phyloP scores from a whole-genome alignment of 2,797 vertebrate genomes.

The Cyclura pinguis region DNA sequence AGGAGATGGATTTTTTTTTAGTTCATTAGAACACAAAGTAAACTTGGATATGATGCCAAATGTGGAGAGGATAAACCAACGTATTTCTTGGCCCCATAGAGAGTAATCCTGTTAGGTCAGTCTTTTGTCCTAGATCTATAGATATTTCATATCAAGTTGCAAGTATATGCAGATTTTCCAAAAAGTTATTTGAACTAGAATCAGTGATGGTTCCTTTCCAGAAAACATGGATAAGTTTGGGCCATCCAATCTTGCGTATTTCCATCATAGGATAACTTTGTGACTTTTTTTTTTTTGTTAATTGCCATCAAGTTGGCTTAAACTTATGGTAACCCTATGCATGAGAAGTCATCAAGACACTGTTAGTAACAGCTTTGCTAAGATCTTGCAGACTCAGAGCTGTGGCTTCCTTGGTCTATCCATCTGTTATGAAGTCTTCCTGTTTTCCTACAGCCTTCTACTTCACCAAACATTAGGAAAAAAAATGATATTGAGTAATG shows the following conservation, averaged over 20 bases:
- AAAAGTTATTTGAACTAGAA: neutral
- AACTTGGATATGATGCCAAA: neutral
- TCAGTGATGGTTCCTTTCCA: neutral
- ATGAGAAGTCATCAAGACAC: too few relatives aligned
- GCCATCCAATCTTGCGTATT: neutral
- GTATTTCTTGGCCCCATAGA: neutral
- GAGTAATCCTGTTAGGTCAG: neutral
- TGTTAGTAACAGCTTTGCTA: too few relatives aligned
- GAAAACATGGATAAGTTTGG: neutral
- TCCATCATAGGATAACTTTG: neutral
- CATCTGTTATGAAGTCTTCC: too few relatives aligned
- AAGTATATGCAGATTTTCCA: neutral
- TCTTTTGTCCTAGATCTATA: neutral
- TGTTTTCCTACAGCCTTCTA: too few relatives aligned
- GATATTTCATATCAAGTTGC: neutral
- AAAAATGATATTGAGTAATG: too few relatives aligned
- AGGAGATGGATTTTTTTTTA: too few relatives aligned
- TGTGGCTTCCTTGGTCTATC: too few relatives aligned
- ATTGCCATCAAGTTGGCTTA: too few relatives aligned
- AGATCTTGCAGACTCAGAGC: too few relatives aligned
- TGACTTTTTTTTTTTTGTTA: neutral
- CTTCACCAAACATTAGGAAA: too few relatives aligned
- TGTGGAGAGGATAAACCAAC: neutral
- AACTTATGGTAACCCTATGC: too few relatives aligned
- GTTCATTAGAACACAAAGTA: neutral